Base-by-base conservation (phyloP, 1,140 invertebrate genomes). In the Aphelenchoides avenae region DNA sequence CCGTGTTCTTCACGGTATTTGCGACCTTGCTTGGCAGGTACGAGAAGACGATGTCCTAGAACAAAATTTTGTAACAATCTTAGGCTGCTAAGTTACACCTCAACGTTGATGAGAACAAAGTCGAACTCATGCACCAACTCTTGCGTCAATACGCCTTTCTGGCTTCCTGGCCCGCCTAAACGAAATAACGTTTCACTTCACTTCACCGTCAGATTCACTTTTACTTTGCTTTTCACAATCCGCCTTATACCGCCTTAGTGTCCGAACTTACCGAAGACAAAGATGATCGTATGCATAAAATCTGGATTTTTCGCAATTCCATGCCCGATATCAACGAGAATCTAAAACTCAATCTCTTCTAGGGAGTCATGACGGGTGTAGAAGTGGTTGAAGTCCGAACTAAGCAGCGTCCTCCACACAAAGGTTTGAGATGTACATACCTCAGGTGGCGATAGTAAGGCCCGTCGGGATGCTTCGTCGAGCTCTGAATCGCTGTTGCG, bases 21-120 rank as follows among this genome's bases (percentile, higher is more conserved):
- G 70, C 69, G 15, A 75, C 71, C 53, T 74, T 74, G 31, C 56
- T 59, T 5, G 69, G 69, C 46, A 71, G 41, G 57, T 72, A 72
- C 5, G 52, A 52, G 42, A 71, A 74, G 5, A 71, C 52, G 26
- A 71, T 61, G 18, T 71, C 69, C 27, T 65, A 40, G 29, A 57
- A 6, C 5, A 44, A 5, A 56, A 36, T 31, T 54, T 59, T 56
- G 13, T 20, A 57, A 29, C 4, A n/a, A 31, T 58, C 6, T 13
- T 9, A 48, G 7, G 26, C 20, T 36, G n/a, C 22, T 18, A 20
- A 57, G 11, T 5, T 18, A 57, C 13, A 26, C 31, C 41, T 68
- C 67, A 18, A 70, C 50, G 51, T 47, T 61, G 31, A 71, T 74
- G 5, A 64, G 61, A 18, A 65, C 47, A 44, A 71, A 71, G 9